Evolutionary conservation across 2,113 vertebrate species (phyloP), one percentile per base, ranked within the genome.

Genomic region (human): DNA sequence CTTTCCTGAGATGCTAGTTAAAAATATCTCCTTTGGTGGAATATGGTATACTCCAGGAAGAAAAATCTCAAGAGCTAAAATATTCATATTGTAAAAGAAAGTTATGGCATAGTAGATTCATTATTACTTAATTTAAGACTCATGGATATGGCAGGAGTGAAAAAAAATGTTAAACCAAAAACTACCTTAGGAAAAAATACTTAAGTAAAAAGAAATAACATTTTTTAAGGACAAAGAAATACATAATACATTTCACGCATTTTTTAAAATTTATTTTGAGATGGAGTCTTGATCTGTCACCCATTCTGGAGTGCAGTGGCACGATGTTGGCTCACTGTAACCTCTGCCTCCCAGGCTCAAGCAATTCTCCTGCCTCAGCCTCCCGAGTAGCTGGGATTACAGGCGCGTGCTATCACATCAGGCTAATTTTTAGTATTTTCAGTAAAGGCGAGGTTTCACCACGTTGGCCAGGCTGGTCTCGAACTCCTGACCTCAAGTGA

Each of bases 1-100:
- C 40, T 96, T 91, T 96, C 50, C 84, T 96, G 81, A 91, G 55
- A 97, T 43, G 30, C 40, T 97, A 72, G 70, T 78, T 89, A 70
- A 82, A 85, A 79, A 78, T n/a, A 50, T 32, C 52, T 75, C n/a
- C 68, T 79, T 96, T 96, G 59, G 52, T 95, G 22, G 80, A 93
- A 80, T 72, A 50, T 40, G 55, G 12, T 57, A 57, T 50, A 86
- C 2, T 55, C 18, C 16, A 64, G 35, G 38, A 97, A 94, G 32
- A 59, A 81, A 92, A 72, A 50, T 82, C 27, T 92, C n/a, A 84
- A 86, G 30, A 92, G 7, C 30, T 68, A 88, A 96, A 64, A 79
- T 57, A 79, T 25, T 57, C 17, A 61, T 57, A 90, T 73, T 91
- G 93, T 4, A 45, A 90, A 89, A 95, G 38, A 90, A 90, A 85